phyloP scores from a whole-genome alignment of 1,140 invertebrate genomes.

The Habropoda laboriosa region DNA sequence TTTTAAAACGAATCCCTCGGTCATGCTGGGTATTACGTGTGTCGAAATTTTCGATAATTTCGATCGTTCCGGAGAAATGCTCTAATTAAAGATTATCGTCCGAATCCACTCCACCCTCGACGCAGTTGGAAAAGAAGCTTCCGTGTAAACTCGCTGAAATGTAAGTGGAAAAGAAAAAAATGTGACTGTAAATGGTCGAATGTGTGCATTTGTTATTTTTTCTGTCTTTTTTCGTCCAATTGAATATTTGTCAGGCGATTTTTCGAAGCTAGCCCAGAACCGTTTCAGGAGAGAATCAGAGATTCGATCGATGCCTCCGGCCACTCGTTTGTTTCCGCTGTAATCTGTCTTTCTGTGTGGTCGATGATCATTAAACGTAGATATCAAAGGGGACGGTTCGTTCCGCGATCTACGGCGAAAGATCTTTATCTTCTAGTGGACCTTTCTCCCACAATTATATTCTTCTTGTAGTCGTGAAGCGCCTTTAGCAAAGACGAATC shows the following conservation, averaged over 20 bases:
- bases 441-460: slow-evolving; percentile 5
- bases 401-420: slow-evolving; percentile 4
- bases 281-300: not conserved
- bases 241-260: not conserved
- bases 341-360: slow-evolving; percentile 35
- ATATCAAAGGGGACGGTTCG: slow-evolving; percentile 31
- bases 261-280: not conserved
- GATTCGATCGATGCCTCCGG: slow-evolving; percentile 33
- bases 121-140: no score
- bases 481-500: not conserved
- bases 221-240: no score
- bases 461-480: slow-evolving; percentile 3
- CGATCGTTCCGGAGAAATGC: not conserved
- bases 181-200: no score
- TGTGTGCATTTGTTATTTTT: no score
- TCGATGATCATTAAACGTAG: slow-evolving; percentile 23
- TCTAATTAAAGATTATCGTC: slow-evolving; percentile 9
- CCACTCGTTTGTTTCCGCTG: slow-evolving; percentile 35
- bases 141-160: no score
- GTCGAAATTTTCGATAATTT: not conserved
- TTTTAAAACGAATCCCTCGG: not conserved
- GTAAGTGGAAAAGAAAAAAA: not conserved
- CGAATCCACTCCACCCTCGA: not conserved
- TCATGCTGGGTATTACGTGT: not conserved
- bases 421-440: slow-evolving; percentile 19